phyloP scores from a whole-genome alignment of 64 coral and sea anemone species.

The Montipora cactus region DNA sequence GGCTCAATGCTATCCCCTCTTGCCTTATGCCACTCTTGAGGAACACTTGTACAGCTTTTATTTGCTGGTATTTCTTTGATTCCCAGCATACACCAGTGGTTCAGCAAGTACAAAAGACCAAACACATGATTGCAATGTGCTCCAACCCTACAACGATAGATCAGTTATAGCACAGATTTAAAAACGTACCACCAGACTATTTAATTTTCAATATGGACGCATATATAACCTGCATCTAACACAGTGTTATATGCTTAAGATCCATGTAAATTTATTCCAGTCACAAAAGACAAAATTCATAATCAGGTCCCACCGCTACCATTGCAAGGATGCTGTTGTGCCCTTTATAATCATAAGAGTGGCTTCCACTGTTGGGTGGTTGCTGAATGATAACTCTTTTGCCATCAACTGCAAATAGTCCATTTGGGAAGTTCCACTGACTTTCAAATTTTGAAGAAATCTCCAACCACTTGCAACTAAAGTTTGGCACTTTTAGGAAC shows the following conservation, averaged over 20 bases:
- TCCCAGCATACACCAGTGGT: slow-evolving; percentile 32
- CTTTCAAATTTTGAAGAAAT: slow-evolving; percentile 1
- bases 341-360: slow-evolving; percentile 10
- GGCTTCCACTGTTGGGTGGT: slow-evolving; percentile 3
- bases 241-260: no score
- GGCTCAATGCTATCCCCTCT: slow-evolving; percentile 39
- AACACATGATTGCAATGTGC: background rate
- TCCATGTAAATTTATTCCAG: no score
- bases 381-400: slow-evolving; percentile 47
- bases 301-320: slow-evolving; percentile 22
- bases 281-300: background rate
- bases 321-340: slow-evolving; percentile 43
- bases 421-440: slow-evolving; percentile 57
- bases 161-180: no score
- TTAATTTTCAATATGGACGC: no score
- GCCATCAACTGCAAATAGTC: slow-evolving; percentile 40
- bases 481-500: slow-evolving; percentile 36
- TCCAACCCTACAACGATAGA: no score
- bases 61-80: slow-evolving; percentile 54
- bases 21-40: slow-evolving; percentile 50
- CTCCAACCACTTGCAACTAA: background rate
- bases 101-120: slow-evolving; percentile 20
- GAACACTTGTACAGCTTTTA: slow-evolving; percentile 17
- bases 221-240: no score
- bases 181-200: no score